A percentile compares a stretch with the other conserved stretches of the same genome.
These are phyloP conservation scores for Huso huso DNA, from an alignment of 2,797 vertebrate species.

Conservation along the genomic window DNA sequence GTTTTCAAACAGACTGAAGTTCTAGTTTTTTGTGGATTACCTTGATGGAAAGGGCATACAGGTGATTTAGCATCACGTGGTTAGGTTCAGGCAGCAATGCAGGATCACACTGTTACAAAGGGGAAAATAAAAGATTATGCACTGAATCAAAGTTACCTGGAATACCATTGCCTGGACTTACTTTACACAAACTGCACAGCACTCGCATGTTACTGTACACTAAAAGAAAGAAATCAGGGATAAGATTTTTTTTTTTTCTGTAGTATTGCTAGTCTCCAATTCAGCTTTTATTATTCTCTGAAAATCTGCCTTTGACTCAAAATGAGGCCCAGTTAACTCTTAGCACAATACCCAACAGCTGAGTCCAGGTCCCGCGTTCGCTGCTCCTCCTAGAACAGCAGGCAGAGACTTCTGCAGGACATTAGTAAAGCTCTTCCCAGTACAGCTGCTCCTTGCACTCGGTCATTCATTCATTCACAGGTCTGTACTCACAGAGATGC, in stretches of 20 bases:
- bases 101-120: conserved; percentile 75
- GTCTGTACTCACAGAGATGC: conserved; percentile 78
- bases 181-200: background rate
- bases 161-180: background rate
- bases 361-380: no score
- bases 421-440: background rate
- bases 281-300: no score
- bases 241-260: background rate
- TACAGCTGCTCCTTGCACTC: background rate
- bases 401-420: no score
- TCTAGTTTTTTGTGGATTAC: conserved; percentile 40
- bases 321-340: no score
- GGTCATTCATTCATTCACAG: no score
- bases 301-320: no score
- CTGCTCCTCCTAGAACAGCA: background rate
- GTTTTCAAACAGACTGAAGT: no score
- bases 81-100: conserved; percentile 93
- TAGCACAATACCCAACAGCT: no score
- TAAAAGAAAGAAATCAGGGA: no score
- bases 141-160: no score
- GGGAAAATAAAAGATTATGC: conserved; percentile 4
- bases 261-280: no score
- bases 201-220: no score
- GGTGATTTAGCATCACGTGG: conserved; percentile 95
- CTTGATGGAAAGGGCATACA: conserved; percentile 97